Base-by-base conservation (phyloP, 2,797 vertebrate species). In the Acipenser oxyrinchus region DNA sequence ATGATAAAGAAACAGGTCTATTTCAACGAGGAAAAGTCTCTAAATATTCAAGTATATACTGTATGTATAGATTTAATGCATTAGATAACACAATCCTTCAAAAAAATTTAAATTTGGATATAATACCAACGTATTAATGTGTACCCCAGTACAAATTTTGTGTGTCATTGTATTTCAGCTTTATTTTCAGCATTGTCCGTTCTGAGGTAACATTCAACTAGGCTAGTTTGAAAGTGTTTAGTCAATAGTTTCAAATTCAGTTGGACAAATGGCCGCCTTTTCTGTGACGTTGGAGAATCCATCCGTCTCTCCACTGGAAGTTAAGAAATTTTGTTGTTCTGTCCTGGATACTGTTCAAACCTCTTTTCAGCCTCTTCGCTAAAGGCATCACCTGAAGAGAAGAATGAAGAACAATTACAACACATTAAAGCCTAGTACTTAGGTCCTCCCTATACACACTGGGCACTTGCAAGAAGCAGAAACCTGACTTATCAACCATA, bases 261-360 rank as follows among this genome's bases (percentile, higher is more conserved):
- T 58, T 11, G 7, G 11, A 58, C 15, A 7, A 58, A 58, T 58
- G 10, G 9, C 55, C 12, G 11, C 7, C 11, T n/a, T 62, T 51
- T 49, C 49, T 37, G 66, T 23, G 9, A 7, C 10, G 48, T 57
- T 11, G 51, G 37, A 68, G 60, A 8, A 6, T 10, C 60, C 60
- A 13, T 10, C 11, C 51, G n/a, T 18, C 11, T 48, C 10, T 13
- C 11, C 12, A 51, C 6, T 10, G 23, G 13, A 48, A 60, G 48
- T 87, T 87, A 90, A 48, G 83, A 84, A 67, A 99, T 91, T 82
- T 93, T 93, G 84, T 99, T 99, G 76, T 95, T 99, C 84, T 98
- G 94, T 53, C 97, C 97, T 0, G 95, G 94, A 73, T 98, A 99
- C 79, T 94, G 94, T 77, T 98, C 94, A 63, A 97, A 97, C 71